Evolutionary conservation across 2,888 invertebrate genomes (phyloP).

Genomic region (Cosmorhoe ocellata): DNA sequence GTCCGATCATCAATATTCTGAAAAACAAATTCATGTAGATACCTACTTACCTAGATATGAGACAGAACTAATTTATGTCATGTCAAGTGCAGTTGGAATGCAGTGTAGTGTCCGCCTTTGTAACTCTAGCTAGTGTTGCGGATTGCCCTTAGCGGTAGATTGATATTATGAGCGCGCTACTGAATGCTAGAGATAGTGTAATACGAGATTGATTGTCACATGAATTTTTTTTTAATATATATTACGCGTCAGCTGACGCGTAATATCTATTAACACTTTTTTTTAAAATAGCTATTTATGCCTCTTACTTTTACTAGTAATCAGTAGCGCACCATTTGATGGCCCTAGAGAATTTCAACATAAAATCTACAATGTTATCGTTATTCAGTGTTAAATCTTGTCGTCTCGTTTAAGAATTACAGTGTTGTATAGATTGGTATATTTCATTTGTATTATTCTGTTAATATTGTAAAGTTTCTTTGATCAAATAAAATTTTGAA

Average conservation of each 20-base stretch:
- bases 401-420: constrained; percentile 79
- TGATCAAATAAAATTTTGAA: constrained; percentile 80
- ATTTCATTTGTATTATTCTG: constrained; percentile 80
- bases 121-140: constrained; percentile 73
- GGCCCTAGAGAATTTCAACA: constrained; percentile 70
- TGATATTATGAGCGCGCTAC: constrained; percentile 37
- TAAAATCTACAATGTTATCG: constrained; percentile 77
- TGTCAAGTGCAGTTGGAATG: constrained; percentile 56
- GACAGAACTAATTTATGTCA: constrained; percentile 19
- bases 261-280: no score
- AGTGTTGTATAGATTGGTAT: constrained; percentile 81
- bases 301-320: constrained; percentile 40
- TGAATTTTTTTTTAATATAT: no score
- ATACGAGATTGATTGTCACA: no score
- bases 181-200: constrained; percentile 69
- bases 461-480: constrained; percentile 80
- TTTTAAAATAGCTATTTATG: no score
- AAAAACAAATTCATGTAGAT: no score
- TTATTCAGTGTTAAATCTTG: constrained; percentile 81
- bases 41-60: no score
- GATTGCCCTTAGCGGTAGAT: constrained; percentile 74
- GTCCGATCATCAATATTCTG: no score
- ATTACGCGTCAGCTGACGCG: no score
- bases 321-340: constrained; percentile 62
- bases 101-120: constrained; percentile 75